Evolutionary conservation across 37 sponge, comb jelly and placozoan species (phyloP), one percentile per base, ranked within the genome.

Genomic region (Spongia lamella): DNA sequence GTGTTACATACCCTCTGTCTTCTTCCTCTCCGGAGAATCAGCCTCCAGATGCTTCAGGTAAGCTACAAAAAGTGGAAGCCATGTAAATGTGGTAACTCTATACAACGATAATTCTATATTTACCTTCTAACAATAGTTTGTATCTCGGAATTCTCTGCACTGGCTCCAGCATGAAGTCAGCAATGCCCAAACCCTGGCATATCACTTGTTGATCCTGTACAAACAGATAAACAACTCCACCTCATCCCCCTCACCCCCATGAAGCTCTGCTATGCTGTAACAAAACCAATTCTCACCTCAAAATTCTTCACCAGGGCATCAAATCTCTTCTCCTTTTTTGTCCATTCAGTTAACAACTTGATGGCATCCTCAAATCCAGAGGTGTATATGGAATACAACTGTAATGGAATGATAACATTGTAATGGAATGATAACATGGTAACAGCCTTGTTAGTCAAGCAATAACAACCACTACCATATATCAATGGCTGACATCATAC

Each of bases 91-190:
- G n/a, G n/a, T n/a, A n/a, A n/a, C n/a, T n/a, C n/a, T n/a, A n/a
- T n/a, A n/a, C n/a, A n/a, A n/a, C n/a, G n/a, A n/a, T n/a, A n/a
- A n/a, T n/a, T n/a, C n/a, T n/a, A 9, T 65, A 32, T 0, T 25
- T 70, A 66, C 78, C 66, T 7, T 33, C 50, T 36, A 93, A 77
- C 24, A 93, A 81, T 27, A 93, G 88, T 21, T 76, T 52, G 68
- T 93, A 93, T 36, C 94, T 60, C 24, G 90, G 94, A 1, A 93
- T 93, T 26, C 94, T 77, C 72, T 89, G 94, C 5, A 93, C 83
- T 20, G 91, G 88, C 62, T 86, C 94, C 77, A 93, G 53, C 94
- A 93, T 86, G 84, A 79, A 82, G 32, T 75, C 70, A 27, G 90
- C 73, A 25, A 93, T 66, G 35, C 84, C 81, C 24, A 93, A 67